Evolutionary conservation across 92 coral and sea anemone genomes (phyloP), one percentile per base, ranked within the genome.

Genomic region (Nematostella vectensis): DNA sequence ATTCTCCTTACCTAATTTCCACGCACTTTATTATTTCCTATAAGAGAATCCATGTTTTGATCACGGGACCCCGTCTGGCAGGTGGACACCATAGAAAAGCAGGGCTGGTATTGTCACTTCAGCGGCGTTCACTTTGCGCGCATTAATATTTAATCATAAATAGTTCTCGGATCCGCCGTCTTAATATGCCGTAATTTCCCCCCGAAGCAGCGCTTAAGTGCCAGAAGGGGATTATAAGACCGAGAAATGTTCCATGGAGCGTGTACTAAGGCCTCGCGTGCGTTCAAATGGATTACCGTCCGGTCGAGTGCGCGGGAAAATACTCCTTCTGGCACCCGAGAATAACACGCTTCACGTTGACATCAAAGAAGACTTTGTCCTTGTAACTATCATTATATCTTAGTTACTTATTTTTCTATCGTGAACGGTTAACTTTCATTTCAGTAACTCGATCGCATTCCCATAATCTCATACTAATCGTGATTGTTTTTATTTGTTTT

Each of bases 331-430:
- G 31, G 39, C 72, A 31, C 74, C 83, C 4, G 70, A 87, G 1
- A 81, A 75, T 52, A 36, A 62, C 3, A 59, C 54, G 0, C 72
- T 63, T 8, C 65, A 61, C 10, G 94, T 74, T 31, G 68, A 61
- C 36, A 61, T 75, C 29, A 76, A 65, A 21, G 88, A 81, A 55
- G 88, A 85, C 64, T 85, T 85, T 58, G 58, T 85, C 31, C 56
- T 85, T 54, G 94, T 85, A 85, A 71, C 68, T 50, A 47, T 51
- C 42, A 12, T 29, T 43, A 15, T 51, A 27, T 43, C 19, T 18
- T 6, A 11, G 21, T 22, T 15, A 15, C 40, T 20, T 29, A 19
- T 25, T 11, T 54, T 25, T 27, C 29, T n/a, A 15, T 29, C 17
- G 23, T 54, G 20, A 15, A 27, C 3, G 59, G 29, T 54, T 54